Base-by-base conservation (phyloP, 1,140 invertebrate genomes). In the Drosophila leontia region DNA sequence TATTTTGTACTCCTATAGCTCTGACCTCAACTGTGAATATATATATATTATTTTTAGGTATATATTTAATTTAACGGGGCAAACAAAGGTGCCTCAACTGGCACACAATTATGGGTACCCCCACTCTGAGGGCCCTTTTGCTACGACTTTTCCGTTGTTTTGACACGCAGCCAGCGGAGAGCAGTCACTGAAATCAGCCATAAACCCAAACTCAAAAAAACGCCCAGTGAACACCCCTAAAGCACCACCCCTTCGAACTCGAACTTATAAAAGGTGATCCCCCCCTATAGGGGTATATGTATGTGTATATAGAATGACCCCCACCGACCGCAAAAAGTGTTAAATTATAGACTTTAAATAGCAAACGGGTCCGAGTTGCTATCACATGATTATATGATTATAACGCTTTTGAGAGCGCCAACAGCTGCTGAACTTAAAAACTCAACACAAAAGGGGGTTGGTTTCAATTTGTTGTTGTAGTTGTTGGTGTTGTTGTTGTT, bases 81-180 rank as follows among this genome's bases (percentile, higher is more conserved):
- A 39, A 62, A 65, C 62, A 65, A 65, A 62, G 62, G 62, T 65
- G 62, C 19, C 53, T 56, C 53, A 15, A 35, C 53, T 56, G 53
- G 57, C 57, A 39, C 62, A 65, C 62, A 55, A 70, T 53, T 53
- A 67, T 17, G 64, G 64, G 35, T 39, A 39, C 51, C 42, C 32
- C 60, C 15, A 3, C 11, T 51, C 34, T 32, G 29, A 50, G 29
- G 62, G 62, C 62, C 62, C 62, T 47, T 39, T 68, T 57, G 51
- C 70, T 42, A 39, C 70, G 82, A 82, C 76, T 86, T 86, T 82
- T 82, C 60, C 84, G 81, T 78, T 91, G 84, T 91, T 91, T 87
- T 91, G 88, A 91, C 88, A 91, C 88, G 88, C 88, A 91, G 88
- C 78, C 80, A 91, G 63, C 78, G 68, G 67, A 26, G 26, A 41